A percentile compares a stretch with the other conserved stretches of the same genome.
Evolutionary conservation across 2,888 invertebrate species (phyloP).

Genomic region (Pseudococcus viburni): DNA sequence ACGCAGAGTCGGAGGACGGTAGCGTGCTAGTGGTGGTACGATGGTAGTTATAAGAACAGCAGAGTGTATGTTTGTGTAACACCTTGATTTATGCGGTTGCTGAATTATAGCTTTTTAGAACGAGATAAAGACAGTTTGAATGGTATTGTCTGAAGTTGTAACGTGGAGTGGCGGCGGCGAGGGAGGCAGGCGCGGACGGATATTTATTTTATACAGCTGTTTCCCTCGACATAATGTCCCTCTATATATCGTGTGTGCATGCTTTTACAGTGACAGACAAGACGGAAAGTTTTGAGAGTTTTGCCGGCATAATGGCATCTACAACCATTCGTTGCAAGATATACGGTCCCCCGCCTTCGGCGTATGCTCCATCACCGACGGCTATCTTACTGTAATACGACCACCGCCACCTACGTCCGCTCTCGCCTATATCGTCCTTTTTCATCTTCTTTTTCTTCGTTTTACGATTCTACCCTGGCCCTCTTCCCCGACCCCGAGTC

Average conservation of each 20-base stretch:
- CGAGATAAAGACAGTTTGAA: slow-evolving; percentile 67
- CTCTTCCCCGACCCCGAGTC: slow-evolving; percentile 68
- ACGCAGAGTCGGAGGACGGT: neutral
- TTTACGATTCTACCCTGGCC: slow-evolving; percentile 69
- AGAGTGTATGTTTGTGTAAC: slow-evolving; percentile 65
- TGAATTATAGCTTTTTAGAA: slow-evolving; percentile 67
- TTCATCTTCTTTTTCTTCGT: slow-evolving; percentile 58
- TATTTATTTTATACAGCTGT: slow-evolving; percentile 77
- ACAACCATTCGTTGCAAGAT: slow-evolving; percentile 66
- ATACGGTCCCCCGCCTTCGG: slow-evolving; percentile 64
- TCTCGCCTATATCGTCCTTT: slow-evolving; percentile 61
- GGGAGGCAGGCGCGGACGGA: slow-evolving; percentile 70
- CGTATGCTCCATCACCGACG: slow-evolving; percentile 59
- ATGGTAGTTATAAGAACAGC: slow-evolving; percentile 33
- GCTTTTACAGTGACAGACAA: slow-evolving; percentile 70
- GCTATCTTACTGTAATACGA: slow-evolving; percentile 67
- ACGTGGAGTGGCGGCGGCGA: slow-evolving; percentile 62
- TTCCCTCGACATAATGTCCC: slow-evolving; percentile 78
- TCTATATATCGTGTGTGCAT: slow-evolving; percentile 75
- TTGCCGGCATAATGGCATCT: slow-evolving; percentile 67
- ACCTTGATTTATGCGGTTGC: slow-evolving; percentile 67
- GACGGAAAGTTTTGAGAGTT: slow-evolving; percentile 67
- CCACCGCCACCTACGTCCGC: slow-evolving; percentile 60
- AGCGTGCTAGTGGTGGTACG: neutral
- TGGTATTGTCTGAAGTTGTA: slow-evolving; percentile 67